phyloP scores from a whole-genome alignment of 1,140 invertebrate species.

The Macrotrachela quadricornifera region DNA sequence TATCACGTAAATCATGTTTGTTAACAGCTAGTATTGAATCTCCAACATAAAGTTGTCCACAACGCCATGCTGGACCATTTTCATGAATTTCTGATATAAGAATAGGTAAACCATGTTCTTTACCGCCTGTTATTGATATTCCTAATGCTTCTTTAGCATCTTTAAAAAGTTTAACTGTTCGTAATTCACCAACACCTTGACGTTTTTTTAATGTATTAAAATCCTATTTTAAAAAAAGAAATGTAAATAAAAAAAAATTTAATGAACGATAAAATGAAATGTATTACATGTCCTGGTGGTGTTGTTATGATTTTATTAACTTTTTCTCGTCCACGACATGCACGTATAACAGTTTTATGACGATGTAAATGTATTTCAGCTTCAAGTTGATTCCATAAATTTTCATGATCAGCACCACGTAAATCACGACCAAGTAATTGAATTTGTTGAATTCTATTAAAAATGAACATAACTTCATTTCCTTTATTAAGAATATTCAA shows the following conservation, averaged over 20 bases:
- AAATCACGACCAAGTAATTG: conserved; percentile 50
- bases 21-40: conserved; percentile 61
- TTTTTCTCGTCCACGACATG: conserved; percentile 27
- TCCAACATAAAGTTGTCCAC: conserved; percentile 48
- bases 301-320: conserved; percentile 29
- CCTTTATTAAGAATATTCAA: no score
- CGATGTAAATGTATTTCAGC: conserved; percentile 61
- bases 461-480: no score
- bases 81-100: conserved; percentile 58
- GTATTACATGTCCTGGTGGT: no score
- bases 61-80: conserved; percentile 47
- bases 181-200: conserved; percentile 18
- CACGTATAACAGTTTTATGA: conserved; percentile 52
- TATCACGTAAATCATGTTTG: conserved; percentile 45
- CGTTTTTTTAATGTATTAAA: no score
- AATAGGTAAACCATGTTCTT: conserved; percentile 61
- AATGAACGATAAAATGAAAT: no score
- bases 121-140: conserved; percentile 57
- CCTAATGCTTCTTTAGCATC: conserved; percentile 49
- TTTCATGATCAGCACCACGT: conserved; percentile 53
- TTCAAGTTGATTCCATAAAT: conserved; percentile 60
- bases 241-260: no score
- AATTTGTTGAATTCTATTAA: conserved; percentile 52
- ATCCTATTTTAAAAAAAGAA: no score
- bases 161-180: conserved; percentile 36